A percentile compares a stretch with the other conserved stretches of the same genome.
Evolutionary conservation across 1,140 invertebrate genomes (phyloP).

Genomic region (Trichonephila clavipes): DNA sequence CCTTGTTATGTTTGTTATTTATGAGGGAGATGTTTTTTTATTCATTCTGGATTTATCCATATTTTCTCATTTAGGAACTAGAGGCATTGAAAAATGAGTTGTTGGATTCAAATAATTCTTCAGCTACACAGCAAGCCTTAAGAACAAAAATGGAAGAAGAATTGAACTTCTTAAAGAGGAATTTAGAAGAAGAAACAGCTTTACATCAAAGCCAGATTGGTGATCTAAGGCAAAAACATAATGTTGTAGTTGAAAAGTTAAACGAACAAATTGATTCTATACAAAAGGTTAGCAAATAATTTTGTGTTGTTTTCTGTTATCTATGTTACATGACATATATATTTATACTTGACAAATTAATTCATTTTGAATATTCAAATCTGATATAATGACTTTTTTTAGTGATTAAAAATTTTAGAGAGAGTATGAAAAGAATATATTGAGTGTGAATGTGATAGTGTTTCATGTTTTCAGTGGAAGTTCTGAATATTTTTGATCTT

Average conservation of each 20-base stretch:
- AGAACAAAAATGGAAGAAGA: constrained; percentile 97
- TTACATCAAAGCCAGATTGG: constrained; percentile 90
- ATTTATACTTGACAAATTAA: too few relatives aligned
- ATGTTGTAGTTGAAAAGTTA: constrained; percentile 90
- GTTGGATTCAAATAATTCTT: constrained; percentile 96
- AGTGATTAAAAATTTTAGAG: too few relatives aligned
- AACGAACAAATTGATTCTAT: constrained; percentile 95
- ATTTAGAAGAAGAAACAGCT: constrained; percentile 92
- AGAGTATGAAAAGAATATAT: too few relatives aligned
- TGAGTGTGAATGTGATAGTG: too few relatives aligned
- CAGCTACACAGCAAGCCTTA: constrained; percentile 95
- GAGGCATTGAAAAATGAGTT: constrained; percentile 98
- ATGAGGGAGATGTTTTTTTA: not conserved
- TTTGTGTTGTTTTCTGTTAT: not conserved
- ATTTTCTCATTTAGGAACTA: constrained; percentile 85
- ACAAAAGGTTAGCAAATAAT: constrained; percentile 82
- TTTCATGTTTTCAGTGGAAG: too few relatives aligned
- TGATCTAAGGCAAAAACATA: constrained; percentile 95
- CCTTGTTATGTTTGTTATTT: not conserved
- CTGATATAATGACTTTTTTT: too few relatives aligned
- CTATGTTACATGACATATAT: not conserved
- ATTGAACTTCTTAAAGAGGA: constrained; percentile 93
- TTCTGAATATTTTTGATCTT: too few relatives aligned
- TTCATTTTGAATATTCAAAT: too few relatives aligned
- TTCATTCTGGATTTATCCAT: not conserved